Percentiles rank a stretch among this genome's conserved stretches.
Evolutionary conservation across 2,113 vertebrate species (phyloP).

Genomic region (Typhlomys cinereus): DNA sequence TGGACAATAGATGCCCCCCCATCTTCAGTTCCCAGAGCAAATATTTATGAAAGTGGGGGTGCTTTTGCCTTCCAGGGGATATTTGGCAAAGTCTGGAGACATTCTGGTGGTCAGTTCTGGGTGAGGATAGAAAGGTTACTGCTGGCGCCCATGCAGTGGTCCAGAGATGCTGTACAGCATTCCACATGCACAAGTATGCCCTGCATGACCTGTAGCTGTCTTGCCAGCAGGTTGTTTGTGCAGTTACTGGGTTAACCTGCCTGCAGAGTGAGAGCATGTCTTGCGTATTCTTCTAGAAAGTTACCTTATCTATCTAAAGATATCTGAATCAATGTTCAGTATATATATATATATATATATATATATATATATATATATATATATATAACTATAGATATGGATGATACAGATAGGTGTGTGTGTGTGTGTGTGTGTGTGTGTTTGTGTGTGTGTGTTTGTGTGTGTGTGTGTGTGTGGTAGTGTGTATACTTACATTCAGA

Average conservation of each 20-base stretch:
- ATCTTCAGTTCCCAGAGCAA: background rate
- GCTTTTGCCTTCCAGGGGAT: background rate
- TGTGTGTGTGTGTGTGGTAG: no score
- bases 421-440: no score
- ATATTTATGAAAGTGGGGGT: background rate
- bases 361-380: background rate
- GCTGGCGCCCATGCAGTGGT: background rate
- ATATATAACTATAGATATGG: background rate
- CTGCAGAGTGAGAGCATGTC: no score
- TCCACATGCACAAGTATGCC: no score
- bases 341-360: no score
- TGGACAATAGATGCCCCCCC: background rate
- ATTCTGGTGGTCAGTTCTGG: background rate
- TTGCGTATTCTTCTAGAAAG: background rate
- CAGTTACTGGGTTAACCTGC: rapidly evolving
- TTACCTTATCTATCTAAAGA: no score
- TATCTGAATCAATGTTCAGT: no score
- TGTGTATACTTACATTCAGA: background rate
- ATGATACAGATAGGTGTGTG: rapidly evolving
- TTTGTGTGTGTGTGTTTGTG: no score
- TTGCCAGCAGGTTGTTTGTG: rapidly evolving
- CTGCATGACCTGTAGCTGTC: background rate
- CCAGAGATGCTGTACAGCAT: background rate
- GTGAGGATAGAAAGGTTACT: background rate
- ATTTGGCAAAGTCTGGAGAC: background rate